Percentiles rank a stretch among this genome's conserved stretches.
Evolutionary conservation across 1,140 invertebrate species (phyloP).

Genomic region (Brachionus plicatilis): DNA sequence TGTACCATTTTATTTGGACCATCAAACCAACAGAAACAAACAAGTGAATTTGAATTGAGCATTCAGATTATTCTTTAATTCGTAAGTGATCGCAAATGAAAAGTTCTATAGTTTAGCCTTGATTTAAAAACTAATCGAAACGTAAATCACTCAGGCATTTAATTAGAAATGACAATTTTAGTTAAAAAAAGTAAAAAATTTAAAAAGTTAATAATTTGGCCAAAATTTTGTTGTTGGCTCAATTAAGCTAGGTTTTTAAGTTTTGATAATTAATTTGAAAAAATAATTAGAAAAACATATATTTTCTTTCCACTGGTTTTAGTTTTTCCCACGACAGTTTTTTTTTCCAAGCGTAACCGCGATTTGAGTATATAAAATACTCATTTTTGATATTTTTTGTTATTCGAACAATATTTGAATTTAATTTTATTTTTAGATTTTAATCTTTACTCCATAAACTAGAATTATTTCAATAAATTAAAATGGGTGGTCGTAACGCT

Average conservation of each 20-base stretch:
- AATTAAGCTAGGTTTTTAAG: background rate
- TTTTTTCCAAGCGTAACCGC: slow-evolving; percentile 16
- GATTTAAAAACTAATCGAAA: background rate
- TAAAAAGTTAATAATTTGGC: background rate
- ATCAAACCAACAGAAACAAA: slow-evolving; percentile 17
- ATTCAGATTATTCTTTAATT: background rate
- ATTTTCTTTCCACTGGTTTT: background rate
- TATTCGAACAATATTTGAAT: background rate
- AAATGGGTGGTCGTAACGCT: slow-evolving; percentile 21
- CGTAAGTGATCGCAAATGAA: background rate
- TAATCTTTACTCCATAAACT: background rate
- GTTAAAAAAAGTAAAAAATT: background rate
- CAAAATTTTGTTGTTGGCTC: background rate
- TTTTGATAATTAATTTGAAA: background rate
- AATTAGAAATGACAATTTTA: background rate
- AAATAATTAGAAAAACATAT: background rate
- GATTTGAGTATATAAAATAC: background rate
- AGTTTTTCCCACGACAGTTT: background rate
- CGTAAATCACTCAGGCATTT: background rate
- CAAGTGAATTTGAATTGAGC: background rate
- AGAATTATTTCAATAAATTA: background rate
- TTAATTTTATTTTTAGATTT: slow-evolving; percentile 28
- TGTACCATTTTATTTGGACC: slow-evolving; percentile 7
- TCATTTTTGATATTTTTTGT: background rate
- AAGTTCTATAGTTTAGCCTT: background rate